Base-by-base conservation (phyloP, 2,888 invertebrate species). In the Acronicta psi region DNA sequence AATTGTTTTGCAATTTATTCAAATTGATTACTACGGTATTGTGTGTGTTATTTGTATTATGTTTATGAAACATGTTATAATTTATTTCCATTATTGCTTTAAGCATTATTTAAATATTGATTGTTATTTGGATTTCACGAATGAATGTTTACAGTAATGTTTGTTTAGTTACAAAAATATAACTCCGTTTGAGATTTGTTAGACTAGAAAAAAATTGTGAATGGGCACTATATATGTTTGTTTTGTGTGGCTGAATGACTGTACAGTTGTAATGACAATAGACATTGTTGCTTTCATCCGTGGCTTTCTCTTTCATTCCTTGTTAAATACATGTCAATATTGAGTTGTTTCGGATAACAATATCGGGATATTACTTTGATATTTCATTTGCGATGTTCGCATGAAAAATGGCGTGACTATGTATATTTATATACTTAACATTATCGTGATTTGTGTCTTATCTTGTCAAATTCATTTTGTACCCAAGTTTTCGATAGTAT, bases 231-330 rank as follows among this genome's bases (percentile, higher is more conserved):
- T 36, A 17, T 18, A 49, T 50, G 13, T 43, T n/a, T 37, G 31
- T 31, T 43, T 43, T 49, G 49, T 52, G 20, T 45, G 43, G 25
- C 18, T 17, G 25, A 53, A 53, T 68, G 49, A 67, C 56, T 56
- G n/a, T n/a, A 56, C 45, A 43, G 50, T 43, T 53, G 38, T 34
- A 44, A 55, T 50, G 31, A 62, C 42, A 68, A 67, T 61, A 68
- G 45, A 50, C 17, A 25, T 50, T 61, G 57, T 61, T 61, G 57
- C 57, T 20, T 47, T 38, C 40, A 41, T 16, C 18, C 5, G 20
- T 52, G 42, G 40, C 41, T 51, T 47, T 13, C 13, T 42, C 23
- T 67, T 54, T 51, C 20, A 49, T 34, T 58, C 42, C 18, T 46
- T n/a, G 37, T 43, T 4, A 42, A 2, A 57, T 51, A 38, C 46